Evolutionary conservation across 1,140 invertebrate genomes (phyloP), one percentile per base, ranked within the genome.

Genomic region (Heliconius hewitsoni): DNA sequence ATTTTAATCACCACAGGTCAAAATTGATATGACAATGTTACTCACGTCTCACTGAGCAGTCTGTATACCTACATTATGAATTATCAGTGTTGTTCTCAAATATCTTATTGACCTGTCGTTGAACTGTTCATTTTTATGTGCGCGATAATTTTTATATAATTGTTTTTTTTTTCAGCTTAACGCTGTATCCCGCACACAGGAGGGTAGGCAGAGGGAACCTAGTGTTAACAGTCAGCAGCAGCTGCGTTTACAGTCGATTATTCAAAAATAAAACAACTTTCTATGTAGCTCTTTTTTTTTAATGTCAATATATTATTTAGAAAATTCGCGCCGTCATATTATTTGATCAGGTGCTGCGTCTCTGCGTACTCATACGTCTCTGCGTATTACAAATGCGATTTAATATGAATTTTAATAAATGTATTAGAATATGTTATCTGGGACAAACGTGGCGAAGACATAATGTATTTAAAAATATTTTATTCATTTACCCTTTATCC

Each of bases 341-440:
- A 57, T 83, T 83, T 83, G 78, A 76, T 83, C 82, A 83, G 82
- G 82, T 83, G 82, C 82, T 27, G 73, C 71, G 66, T 70, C 73
- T 52, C 34, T n/a, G n/a, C n/a, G n/a, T n/a, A n/a, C n/a, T n/a
- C n/a, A n/a, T n/a, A n/a, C n/a, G n/a, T n/a, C n/a, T n/a, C n/a
- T n/a, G n/a, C n/a, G 50, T 66, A 75, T 77, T 71, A 71, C 80
- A 73, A 81, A 78, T 71, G 27, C 71, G 71, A 77, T 60, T 74
- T 76, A 42, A 39, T 42, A 66, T 66, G 60, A 66, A 66, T 66
- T 66, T 66, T 30, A 66, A 16, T 66, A 66, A 66, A 66, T 30
- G 27, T 30, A 66, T 66, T 66, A 66, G 27, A 66, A 66, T 66
- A 30, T 9, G 27, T 30, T 66, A 66, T 66, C 60, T 66, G 60